Evolutionary conservation across 1,140 invertebrate species (phyloP).

Genomic region (Drosophila chauvacae): DNA sequence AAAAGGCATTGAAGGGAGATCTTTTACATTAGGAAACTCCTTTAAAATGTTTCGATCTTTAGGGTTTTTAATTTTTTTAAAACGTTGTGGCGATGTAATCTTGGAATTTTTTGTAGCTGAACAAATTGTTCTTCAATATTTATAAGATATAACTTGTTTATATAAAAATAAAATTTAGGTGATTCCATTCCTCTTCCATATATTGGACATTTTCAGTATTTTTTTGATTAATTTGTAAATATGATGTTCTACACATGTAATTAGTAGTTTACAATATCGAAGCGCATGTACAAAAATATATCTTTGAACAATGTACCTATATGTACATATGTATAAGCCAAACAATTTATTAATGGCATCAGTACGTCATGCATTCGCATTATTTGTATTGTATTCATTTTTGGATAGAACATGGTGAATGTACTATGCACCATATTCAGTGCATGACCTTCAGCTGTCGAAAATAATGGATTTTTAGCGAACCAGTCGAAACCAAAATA

Average conservation of each 20-base stretch:
- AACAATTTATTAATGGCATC: constrained; percentile 8
- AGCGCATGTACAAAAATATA: not conserved
- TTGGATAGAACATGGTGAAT: constrained; percentile 17
- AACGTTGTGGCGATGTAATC: not conserved
- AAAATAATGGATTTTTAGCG: constrained; percentile 31
- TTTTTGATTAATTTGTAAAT: constrained; percentile 2
- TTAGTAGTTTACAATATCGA: not conserved
- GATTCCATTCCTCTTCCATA: constrained; percentile 29
- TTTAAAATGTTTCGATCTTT: not conserved
- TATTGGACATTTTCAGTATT: constrained; percentile 2
- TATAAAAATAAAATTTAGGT: constrained; percentile 1
- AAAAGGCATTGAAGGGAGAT: not conserved
- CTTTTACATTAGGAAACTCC: not conserved
- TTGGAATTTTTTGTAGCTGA: not conserved
- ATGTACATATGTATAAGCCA: not conserved
- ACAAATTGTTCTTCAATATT: not conserved
- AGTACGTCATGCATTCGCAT: constrained; percentile 21
- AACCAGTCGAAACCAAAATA: constrained; percentile 10
- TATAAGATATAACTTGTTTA: not conserved
- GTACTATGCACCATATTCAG: constrained; percentile 19
- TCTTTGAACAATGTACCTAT: not conserved
- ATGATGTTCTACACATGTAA: constrained; percentile 1
- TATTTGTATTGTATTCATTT: constrained; percentile 35
- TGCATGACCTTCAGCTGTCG: constrained; percentile 41
- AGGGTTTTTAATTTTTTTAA: not conserved